Percentiles rank a stretch among this genome's conserved stretches.
phyloP scores from a whole-genome alignment of 2,888 invertebrate species.

The Acleris laterana region DNA sequence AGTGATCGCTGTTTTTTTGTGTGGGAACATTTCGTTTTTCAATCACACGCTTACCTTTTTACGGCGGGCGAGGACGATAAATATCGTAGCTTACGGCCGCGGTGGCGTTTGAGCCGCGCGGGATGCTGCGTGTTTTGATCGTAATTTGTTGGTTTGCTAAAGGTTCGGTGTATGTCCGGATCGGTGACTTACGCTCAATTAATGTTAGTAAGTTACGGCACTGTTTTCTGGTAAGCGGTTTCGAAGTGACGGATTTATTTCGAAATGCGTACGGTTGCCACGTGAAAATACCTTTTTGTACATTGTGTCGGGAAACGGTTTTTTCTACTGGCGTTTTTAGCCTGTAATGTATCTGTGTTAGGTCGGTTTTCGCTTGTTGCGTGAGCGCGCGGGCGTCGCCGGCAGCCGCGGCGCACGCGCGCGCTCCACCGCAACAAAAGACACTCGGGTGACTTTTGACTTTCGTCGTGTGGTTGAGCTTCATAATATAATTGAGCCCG shows the following conservation, averaged over 20 bases:
- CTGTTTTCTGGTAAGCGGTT: background rate
- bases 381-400: slow-evolving; percentile 34
- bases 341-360: slow-evolving; percentile 9
- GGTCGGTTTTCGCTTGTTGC: slow-evolving; percentile 24
- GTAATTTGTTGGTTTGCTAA: slow-evolving; percentile 35
- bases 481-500: slow-evolving; percentile 84
- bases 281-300: slow-evolving; percentile 9
- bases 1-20: slow-evolving; percentile 50
- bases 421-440: slow-evolving; percentile 61
- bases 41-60: slow-evolving; percentile 74
- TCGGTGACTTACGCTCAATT: slow-evolving; percentile 16
- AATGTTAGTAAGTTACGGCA: background rate
- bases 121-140: slow-evolving; percentile 13
- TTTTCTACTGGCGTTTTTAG: slow-evolving; percentile 18
- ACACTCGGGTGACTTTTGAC: slow-evolving; percentile 81
- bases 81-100: slow-evolving; percentile 77
- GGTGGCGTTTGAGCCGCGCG: slow-evolving; percentile 63
- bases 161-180: slow-evolving; percentile 9
- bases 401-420: slow-evolving; percentile 52
- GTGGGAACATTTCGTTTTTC: slow-evolving; percentile 77
- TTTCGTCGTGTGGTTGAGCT: slow-evolving; percentile 79
- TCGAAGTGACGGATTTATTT: slow-evolving; percentile 14
- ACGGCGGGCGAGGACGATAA: slow-evolving; percentile 71
- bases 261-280: slow-evolving; percentile 13
- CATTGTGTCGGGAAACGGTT: background rate